phyloP scores from a whole-genome alignment of 2,113 vertebrate genomes.

The Daubentonia madagascariensis region DNA sequence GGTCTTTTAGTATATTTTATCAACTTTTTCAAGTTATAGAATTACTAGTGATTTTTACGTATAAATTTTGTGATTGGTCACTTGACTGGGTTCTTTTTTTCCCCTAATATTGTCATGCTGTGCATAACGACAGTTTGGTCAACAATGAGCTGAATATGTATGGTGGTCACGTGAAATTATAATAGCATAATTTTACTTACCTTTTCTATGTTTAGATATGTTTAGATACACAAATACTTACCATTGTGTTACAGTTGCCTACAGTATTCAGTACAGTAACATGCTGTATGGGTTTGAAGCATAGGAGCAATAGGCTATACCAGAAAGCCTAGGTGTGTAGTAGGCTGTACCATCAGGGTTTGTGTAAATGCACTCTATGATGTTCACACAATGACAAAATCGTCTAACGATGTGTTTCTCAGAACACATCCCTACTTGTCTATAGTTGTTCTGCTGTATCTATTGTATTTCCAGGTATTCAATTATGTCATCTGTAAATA shows the following conservation, averaged over 20 bases:
- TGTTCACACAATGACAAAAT: background rate
- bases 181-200: background rate
- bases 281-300: background rate
- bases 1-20: background rate
- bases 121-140: background rate
- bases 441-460: background rate
- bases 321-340: background rate
- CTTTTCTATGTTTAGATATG: background rate
- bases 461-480: background rate
- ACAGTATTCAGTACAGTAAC: background rate
- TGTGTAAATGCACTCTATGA: background rate
- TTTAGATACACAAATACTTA: background rate
- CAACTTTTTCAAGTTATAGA: background rate
- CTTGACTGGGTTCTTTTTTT: background rate
- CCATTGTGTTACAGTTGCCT: background rate
- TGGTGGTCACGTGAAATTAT: background rate
- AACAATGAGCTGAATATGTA: background rate
- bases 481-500: background rate
- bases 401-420: fast-evolving
- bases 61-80: background rate
- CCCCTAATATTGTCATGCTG: background rate
- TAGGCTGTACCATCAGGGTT: background rate
- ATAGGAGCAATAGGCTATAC: background rate
- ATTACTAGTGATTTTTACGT: background rate
- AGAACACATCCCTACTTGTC: background rate